Evolutionary conservation across 2,888 invertebrate genomes (phyloP), one percentile per base, ranked within the genome.

Genomic region (Machimus atricapillus): DNA sequence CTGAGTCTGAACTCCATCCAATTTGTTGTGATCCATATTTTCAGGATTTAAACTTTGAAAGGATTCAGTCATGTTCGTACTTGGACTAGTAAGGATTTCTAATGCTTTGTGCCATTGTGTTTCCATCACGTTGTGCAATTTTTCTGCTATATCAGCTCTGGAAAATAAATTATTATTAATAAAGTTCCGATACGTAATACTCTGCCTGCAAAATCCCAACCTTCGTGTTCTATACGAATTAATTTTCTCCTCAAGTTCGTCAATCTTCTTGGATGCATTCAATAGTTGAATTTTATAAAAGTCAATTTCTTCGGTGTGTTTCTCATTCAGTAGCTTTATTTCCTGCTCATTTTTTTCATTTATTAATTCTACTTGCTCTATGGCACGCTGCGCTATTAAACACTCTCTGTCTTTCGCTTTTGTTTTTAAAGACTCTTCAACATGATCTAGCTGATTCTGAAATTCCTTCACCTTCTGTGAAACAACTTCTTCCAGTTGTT

Each of bases 41-140:
- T 74, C 23, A 4, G 76, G 56, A 83, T 87, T 85, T 46, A 83
- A 89, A 37, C 56, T 34, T 31, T 77, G 77, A 86, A 56, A n/a
- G 4, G 77, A 52, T 14, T 86, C 77, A 40, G 31, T 58, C 12
- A 76, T 82, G n/a, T 40, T 89, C 88, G 16, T 85, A 89, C 89
- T 91, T n/a, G 92, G 92, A 12, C 91, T 91, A 8, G 95, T 94
- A 83, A 96, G 94, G 87, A 96, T 96, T 89, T 94, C 94, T 52
- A 97, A 92, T 1, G 96, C 96, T 91, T 97, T 96, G 56, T 95
- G 93, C 96, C 96, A 97, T 91, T 97, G 97, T 9, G 94, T 94
- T 92, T 97, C 96, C 96, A 97, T 96, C 0, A 96, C 95, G 88
- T 93, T 94, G 91, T 97, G 96, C 88, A 97, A 92, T 90, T 96